These are phyloP conservation scores for Sebastes dallii DNA, from an alignment of 2,797 vertebrate species.

Conservation along the genomic window DNA sequence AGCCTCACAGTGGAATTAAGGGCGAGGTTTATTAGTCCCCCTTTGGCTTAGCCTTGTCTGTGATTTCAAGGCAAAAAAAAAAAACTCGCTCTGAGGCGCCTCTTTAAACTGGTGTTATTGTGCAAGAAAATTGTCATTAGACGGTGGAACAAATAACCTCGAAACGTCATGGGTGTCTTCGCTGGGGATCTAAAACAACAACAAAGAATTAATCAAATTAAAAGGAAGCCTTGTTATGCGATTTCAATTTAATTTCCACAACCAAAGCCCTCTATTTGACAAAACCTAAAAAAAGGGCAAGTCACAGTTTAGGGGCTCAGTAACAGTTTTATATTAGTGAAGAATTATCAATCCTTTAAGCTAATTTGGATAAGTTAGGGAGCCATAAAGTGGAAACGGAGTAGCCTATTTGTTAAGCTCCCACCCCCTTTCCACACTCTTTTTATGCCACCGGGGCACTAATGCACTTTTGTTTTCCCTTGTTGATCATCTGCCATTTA, in stretches of 20 bases:
- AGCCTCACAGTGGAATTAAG: constrained; percentile 80
- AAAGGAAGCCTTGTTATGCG: constrained; percentile 86
- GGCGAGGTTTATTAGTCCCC: constrained; percentile 81
- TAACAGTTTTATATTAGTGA: constrained; percentile 88
- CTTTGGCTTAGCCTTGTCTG: constrained; percentile 82
- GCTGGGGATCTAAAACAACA: constrained; percentile 84
- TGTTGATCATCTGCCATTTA: constrained; percentile 84
- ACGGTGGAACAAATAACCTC: constrained; percentile 89
- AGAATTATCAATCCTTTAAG: constrained; percentile 91
- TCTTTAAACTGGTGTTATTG: constrained; percentile 84
- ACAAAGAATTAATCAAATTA: constrained; percentile 92
- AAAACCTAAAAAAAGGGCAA: constrained; percentile 83
- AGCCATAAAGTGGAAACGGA: constrained; percentile 84
- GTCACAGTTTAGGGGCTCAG: constrained; percentile 86
- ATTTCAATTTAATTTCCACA: constrained; percentile 89
- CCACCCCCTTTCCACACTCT: constrained; percentile 79
- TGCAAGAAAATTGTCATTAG: constrained; percentile 89
- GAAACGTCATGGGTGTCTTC: constrained; percentile 86
- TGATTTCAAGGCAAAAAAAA: constrained; percentile 78
- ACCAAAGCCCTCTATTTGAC: constrained; percentile 84
- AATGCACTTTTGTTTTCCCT: constrained; percentile 85
- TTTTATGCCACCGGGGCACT: constrained; percentile 80
- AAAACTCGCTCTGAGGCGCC: constrained; percentile 84
- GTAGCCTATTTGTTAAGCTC: constrained; percentile 82
- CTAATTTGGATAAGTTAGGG: constrained; percentile 88